Conservation (phyloP, 2,797 vertebrate species). For the Argyrosomus regius region DNA sequence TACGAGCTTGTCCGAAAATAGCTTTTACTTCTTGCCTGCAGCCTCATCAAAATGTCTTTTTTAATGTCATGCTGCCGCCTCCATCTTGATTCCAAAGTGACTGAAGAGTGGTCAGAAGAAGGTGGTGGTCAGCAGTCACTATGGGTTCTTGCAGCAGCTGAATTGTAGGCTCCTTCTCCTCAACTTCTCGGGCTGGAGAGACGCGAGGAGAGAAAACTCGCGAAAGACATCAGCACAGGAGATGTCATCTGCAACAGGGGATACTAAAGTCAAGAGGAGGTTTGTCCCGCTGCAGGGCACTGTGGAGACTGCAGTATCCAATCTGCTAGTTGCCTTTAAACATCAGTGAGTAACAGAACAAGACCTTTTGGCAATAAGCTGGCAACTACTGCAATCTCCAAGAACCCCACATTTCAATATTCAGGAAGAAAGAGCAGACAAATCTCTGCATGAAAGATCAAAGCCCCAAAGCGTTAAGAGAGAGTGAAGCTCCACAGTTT, state of each 20-base stretch:
- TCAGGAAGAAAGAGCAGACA: conserved; percentile 12
- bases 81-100: conserved; percentile 15
- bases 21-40: background rate
- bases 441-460: conserved; percentile 16
- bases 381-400: conserved; percentile 12
- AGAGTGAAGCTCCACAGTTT: background rate
- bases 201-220: conserved; percentile 89
- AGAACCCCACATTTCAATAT: background rate
- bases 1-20: background rate
- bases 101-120: conserved; percentile 11
- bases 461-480: conserved; percentile 25
- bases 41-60: conserved; percentile 23
- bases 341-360: background rate
- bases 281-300: background rate
- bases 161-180: conserved; percentile 84
- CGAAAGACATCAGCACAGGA: conserved; percentile 86
- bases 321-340: background rate
- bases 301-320: background rate
- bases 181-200: conserved; percentile 89
- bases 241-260: conserved; percentile 85
- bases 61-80: background rate
- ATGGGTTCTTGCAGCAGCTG: conserved; percentile 73
- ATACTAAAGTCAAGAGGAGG: conserved; percentile 48
- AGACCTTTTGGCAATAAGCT: background rate
- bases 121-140: conserved; percentile 10